These are phyloP conservation scores for Brachyrhaphis roseni DNA, from an alignment of 2,797 vertebrate genomes.

Conservation along the genomic window DNA sequence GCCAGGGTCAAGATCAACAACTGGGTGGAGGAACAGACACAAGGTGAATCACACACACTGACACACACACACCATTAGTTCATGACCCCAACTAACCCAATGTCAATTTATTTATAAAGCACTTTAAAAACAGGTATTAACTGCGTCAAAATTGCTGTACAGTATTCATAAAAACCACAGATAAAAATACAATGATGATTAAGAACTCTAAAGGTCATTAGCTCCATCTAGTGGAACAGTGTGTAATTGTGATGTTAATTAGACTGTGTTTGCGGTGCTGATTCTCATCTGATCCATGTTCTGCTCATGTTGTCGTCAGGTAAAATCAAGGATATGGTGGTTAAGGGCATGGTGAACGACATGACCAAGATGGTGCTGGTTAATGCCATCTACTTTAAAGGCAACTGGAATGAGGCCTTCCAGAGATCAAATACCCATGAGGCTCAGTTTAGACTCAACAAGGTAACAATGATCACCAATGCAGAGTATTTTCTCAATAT, in stretches of 20 bases:
- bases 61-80: neutral
- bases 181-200: neutral
- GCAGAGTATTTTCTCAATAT: neutral
- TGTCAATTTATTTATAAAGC: no score
- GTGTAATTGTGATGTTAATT: neutral
- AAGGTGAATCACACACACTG: slow-evolving; percentile 67
- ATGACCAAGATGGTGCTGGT: slow-evolving; percentile 71
- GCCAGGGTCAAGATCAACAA: slow-evolving; percentile 83
- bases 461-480: slow-evolving; percentile 51
- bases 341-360: slow-evolving; percentile 9
- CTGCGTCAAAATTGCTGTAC: no score
- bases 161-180: no score
- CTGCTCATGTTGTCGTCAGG: slow-evolving; percentile 40
- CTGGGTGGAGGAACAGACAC: slow-evolving; percentile 86
- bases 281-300: neutral
- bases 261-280: neutral
- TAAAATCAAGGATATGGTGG: slow-evolving; percentile 76
- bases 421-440: slow-evolving; percentile 34
- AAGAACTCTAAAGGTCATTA: neutral
- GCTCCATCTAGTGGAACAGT: slow-evolving; percentile 5
- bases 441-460: slow-evolving; percentile 63
- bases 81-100: neutral
- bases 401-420: slow-evolving; percentile 71
- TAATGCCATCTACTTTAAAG: slow-evolving; percentile 74
- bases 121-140: no score